phyloP scores from a whole-genome alignment of 1,140 invertebrate genomes.

The Hypsibius dujardini region DNA sequence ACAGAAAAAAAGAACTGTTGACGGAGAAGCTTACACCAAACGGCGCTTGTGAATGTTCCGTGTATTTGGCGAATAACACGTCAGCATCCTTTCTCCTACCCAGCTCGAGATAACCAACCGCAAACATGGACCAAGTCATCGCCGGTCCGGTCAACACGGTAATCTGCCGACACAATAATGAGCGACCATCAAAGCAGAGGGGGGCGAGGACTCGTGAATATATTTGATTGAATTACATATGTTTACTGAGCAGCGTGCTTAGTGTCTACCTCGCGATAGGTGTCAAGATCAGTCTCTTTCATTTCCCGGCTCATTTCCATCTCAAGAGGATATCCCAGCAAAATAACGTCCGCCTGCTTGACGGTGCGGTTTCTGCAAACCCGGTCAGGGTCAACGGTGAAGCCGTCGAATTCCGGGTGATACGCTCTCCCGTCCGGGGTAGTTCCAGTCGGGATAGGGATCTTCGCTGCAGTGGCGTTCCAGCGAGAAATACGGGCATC shows the following conservation, averaged over 20 bases:
- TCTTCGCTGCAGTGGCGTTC: background rate
- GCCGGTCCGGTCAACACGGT: constrained; percentile 32
- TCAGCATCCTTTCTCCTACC: constrained; percentile 28
- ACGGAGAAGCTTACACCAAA: constrained; percentile 2
- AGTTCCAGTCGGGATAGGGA: background rate
- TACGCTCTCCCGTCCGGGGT: constrained; percentile 21
- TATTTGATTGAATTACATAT: too few species aligned
- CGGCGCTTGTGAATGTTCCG: constrained; percentile 3
- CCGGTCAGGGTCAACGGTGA: constrained; percentile 19
- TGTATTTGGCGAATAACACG: constrained; percentile 29
- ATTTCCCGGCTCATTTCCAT: constrained; percentile 28
- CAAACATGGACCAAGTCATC: constrained; percentile 37
- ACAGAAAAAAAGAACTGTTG: background rate
- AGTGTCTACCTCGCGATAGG: constrained; percentile 32
- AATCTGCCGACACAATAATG: constrained; percentile 20
- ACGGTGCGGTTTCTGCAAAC: constrained; percentile 23
- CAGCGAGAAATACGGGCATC: background rate
- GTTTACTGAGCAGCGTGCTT: too few species aligned
- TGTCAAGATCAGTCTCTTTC: constrained; percentile 32
- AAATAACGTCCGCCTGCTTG: constrained; percentile 38
- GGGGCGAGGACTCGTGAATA: background rate
- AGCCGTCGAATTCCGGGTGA: constrained; percentile 32
- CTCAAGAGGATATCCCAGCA: constrained; percentile 35
- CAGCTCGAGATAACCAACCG: constrained; percentile 34
- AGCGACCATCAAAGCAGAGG: background rate